A percentile compares a stretch with the other conserved stretches of the same genome.
phyloP scores from a whole-genome alignment of 2,797 vertebrate species.

The Syngnathus acus region DNA sequence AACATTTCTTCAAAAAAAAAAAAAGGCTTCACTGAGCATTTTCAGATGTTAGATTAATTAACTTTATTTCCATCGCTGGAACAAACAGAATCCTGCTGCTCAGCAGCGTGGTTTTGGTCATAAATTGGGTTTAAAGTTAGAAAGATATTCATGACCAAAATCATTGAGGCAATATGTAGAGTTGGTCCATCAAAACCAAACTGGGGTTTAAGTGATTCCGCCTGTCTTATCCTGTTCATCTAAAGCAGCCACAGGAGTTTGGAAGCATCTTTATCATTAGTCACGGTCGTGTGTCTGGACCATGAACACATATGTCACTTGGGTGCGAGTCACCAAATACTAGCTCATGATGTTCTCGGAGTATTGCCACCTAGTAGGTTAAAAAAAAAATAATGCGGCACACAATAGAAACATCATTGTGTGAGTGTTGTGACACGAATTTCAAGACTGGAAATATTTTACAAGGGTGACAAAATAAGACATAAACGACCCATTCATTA shows the following conservation, averaged over 20 bases:
- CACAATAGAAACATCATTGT: not conserved
- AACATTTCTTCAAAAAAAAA: constrained; percentile 2
- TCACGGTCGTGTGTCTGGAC: constrained; percentile 56
- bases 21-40: constrained; percentile 19
- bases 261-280: constrained; percentile 42
- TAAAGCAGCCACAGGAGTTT: constrained; percentile 51
- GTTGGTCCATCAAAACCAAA: constrained; percentile 23
- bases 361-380: constrained; percentile 31
- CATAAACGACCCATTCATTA: constrained; percentile 61
- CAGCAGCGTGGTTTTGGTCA: constrained; percentile 20
- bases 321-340: constrained; percentile 45
- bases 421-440: not conserved
- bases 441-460: constrained; percentile 28
- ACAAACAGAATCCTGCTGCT: constrained; percentile 17
- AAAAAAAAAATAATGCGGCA: constrained; percentile 21
- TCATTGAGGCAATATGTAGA: constrained; percentile 32
- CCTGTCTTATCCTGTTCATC: constrained; percentile 40
- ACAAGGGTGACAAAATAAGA: constrained; percentile 46
- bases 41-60: constrained; percentile 33
- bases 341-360: constrained; percentile 29
- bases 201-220: constrained; percentile 14
- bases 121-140: constrained; percentile 1
- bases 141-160: constrained; percentile 23
- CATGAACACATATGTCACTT: constrained; percentile 34
- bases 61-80: constrained; percentile 18